phyloP scores from a whole-genome alignment of 2,113 vertebrate genomes.

The Malurus cyaneus region DNA sequence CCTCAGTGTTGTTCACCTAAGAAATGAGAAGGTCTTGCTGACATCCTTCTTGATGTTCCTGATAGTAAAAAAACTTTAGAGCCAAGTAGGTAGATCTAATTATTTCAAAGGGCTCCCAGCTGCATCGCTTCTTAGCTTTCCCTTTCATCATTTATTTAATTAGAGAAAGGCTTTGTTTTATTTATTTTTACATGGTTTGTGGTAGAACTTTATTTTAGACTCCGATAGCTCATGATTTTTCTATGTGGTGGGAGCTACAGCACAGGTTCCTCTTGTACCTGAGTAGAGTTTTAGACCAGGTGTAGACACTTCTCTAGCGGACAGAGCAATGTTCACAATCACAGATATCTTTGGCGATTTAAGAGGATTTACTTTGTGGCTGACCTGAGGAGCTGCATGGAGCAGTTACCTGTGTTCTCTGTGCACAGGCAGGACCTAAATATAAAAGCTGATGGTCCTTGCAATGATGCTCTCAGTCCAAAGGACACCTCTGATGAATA shows the following conservation, averaged over 20 bases:
- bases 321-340: not conserved
- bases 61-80: slow-evolving; percentile 21
- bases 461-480: not conserved
- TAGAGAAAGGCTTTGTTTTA: slow-evolving; percentile 32
- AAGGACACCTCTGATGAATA: not conserved
- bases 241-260: not conserved
- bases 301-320: not conserved
- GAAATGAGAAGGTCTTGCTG: slow-evolving; percentile 43
- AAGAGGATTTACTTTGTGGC: not conserved
- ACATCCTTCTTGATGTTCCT: slow-evolving; percentile 59
- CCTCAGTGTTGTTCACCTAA: slow-evolving; percentile 53
- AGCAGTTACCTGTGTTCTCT: not conserved
- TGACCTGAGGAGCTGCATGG: not conserved
- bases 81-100: slow-evolving; percentile 57
- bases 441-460: not conserved
- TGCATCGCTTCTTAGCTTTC: not conserved
- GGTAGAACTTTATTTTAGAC: not conserved
- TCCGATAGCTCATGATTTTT: not conserved
- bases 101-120: slow-evolving; percentile 52
- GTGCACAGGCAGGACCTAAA: not conserved
- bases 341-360: not conserved
- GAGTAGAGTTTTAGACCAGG: not conserved
- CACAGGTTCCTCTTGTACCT: not conserved
- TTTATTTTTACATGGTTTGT: not conserved
- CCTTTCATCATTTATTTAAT: slow-evolving; percentile 59